phyloP scores from a whole-genome alignment of 2,113 vertebrate genomes.

The Cyanoramphus novaezelandiae region DNA sequence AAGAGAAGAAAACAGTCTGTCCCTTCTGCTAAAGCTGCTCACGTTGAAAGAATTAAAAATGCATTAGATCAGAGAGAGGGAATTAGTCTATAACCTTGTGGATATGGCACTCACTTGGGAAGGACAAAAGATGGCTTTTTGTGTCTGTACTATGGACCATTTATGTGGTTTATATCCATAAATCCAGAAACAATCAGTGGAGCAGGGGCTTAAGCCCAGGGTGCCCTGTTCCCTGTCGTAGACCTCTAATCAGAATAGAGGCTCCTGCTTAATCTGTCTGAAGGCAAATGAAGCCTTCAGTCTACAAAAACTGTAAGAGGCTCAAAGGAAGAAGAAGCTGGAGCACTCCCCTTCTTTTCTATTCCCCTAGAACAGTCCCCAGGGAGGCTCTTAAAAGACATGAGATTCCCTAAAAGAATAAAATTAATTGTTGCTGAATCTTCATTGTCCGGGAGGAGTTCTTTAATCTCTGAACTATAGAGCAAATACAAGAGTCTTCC shows the following conservation, averaged over 20 bases:
- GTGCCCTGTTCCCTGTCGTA: neutral
- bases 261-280: neutral
- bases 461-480: neutral
- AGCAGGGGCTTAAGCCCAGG: neutral
- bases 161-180: slow-evolving; percentile 16
- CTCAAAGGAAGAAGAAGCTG: neutral
- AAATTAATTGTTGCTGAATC: neutral
- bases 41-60: slow-evolving; percentile 64
- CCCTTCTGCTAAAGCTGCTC: slow-evolving; percentile 30
- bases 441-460: neutral
- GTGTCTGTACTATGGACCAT: neutral
- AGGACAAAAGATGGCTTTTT: slow-evolving; percentile 42
- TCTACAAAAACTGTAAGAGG: neutral
- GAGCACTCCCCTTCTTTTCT: neutral
- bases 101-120: neutral
- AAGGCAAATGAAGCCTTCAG: neutral
- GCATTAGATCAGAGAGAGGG: slow-evolving; percentile 53
- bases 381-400: neutral
- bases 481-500: neutral
- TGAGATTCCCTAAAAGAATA: neutral
- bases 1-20: slow-evolving; percentile 10
- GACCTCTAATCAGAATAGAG: neutral
- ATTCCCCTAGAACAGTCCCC: neutral
- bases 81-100: slow-evolving; percentile 22
- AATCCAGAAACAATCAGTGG: slow-evolving; percentile 14